These are phyloP conservation scores for Euura lappo DNA, from an alignment of 1,140 invertebrate species.

Conservation along the genomic window DNA sequence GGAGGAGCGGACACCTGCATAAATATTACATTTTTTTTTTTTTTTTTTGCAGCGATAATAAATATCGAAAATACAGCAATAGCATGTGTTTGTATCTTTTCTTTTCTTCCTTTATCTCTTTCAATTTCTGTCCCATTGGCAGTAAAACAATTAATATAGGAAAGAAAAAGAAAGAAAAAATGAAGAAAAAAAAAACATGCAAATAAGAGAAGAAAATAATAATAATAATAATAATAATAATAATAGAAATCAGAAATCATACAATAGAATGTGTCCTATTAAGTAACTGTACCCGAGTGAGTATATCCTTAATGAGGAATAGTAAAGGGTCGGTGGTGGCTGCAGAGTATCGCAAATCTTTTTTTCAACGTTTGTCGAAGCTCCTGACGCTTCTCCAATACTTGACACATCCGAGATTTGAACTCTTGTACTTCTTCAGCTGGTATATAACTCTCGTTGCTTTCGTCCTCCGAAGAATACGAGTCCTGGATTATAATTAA, in stretches of 20 bases:
- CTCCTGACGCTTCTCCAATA: conserved; percentile 80
- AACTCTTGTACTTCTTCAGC: conserved; percentile 85
- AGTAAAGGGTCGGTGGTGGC: conserved; percentile 48
- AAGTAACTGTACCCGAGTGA: conserved; percentile 24
- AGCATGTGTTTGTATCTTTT: too few relatives aligned
- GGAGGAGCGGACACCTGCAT: too few relatives aligned
- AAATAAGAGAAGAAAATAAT: conserved; percentile 3
- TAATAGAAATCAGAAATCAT: background rate
- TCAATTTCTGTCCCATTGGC: too few relatives aligned
- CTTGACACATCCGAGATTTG: conserved; percentile 74
- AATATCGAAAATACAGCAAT: too few relatives aligned
- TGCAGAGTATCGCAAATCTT: conserved; percentile 81
- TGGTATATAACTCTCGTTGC: conserved; percentile 79
- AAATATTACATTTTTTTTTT: too few relatives aligned
- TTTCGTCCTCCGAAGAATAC: conserved; percentile 75
- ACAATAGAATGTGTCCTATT: background rate
- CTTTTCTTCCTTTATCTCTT: too few relatives aligned
- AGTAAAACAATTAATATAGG: too few relatives aligned
- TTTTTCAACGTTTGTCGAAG: conserved; percentile 80
- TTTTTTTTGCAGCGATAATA: too few relatives aligned
- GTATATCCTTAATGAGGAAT: conserved; percentile 47
- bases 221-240: conserved; percentile 9
- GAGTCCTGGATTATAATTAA: conserved; percentile 58
- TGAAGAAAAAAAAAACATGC: background rate
- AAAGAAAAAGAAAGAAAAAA: too few relatives aligned